Evolutionary conservation across 1,140 invertebrate genomes (phyloP).

Genomic region (Hycleus cichorii): DNA sequence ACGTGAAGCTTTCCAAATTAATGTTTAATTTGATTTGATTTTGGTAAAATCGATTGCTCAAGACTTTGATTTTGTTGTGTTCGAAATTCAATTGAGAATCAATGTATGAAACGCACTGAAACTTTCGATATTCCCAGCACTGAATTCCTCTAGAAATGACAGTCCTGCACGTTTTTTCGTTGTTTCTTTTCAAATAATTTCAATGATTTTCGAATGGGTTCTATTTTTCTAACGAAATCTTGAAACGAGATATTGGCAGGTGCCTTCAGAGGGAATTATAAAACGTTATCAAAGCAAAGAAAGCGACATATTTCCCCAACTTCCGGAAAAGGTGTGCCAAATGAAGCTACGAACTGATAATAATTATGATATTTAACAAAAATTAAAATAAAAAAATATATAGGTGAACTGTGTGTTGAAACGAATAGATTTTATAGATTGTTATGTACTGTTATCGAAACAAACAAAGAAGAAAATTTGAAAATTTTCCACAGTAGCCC

Average conservation of each 20-base stretch:
- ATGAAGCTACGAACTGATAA: conserved; percentile 19
- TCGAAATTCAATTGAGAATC: too few species aligned
- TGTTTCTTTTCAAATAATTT: too few species aligned
- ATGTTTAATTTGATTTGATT: conserved; percentile 44
- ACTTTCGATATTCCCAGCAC: too few species aligned
- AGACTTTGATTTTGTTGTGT: too few species aligned
- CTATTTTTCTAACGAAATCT: not conserved
- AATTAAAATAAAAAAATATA: conserved; percentile 17
- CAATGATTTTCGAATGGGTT: not conserved
- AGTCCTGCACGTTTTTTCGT: too few species aligned
- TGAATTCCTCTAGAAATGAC: too few species aligned
- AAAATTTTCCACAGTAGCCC: conserved; percentile 19
- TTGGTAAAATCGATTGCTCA: too few species aligned
- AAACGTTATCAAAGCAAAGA: conserved; percentile 1
- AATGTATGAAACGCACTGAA: too few species aligned
- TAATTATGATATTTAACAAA: not conserved
- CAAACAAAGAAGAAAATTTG: conserved; percentile 14
- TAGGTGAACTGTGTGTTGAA: conserved; percentile 33
- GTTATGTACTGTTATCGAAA: conserved; percentile 35
- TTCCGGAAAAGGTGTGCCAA: conserved; percentile 34
- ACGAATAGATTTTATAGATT: conserved; percentile 39
- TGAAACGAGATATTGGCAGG: conserved; percentile 15
- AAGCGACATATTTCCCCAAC: conserved; percentile 20
- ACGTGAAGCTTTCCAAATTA: conserved; percentile 62
- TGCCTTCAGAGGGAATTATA: conserved; percentile 29